Evolutionary conservation across 1,140 invertebrate species (phyloP), one percentile per base, ranked within the genome.

Genomic region (Drosophila rhopaloa): DNA sequence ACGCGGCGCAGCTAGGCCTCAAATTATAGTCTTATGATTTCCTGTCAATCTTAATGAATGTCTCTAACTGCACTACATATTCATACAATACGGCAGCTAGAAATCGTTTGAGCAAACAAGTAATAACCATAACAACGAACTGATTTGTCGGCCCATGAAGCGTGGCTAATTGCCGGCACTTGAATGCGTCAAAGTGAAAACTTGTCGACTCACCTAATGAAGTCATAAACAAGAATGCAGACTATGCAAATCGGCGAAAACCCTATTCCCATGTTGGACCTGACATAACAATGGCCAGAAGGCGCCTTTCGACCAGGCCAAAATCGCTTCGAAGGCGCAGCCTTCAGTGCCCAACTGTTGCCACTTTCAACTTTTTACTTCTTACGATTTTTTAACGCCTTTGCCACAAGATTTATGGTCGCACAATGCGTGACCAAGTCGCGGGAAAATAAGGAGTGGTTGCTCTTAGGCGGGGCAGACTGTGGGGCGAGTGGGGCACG

Each of bases 351-450:
- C 29, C 29, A 32, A 32, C 29, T 57, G 43, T 72, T 72, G 73
- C 50, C 80, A 71, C 70, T 62, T 67, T 67, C 32, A 40, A 27
- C 32, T 68, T 40, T 71, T 58, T 27, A 38, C 65, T 48, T 80
- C 77, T 79, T 82, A 73, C 62, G 60, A 77, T 75, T 89, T 89
- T 89, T 88, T 84, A 88, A 84, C 84, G 84, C 85, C 80, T 88
- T 62, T 58, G 53, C 61, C 29, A 10, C 14, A 75, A 80, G 84
- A 88, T 84, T 89, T 84, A 89, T 78, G 74, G 70, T 57, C 48
- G 63, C 77, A 76, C 61, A 88, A 76, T 83, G 83, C 83, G 83
- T 88, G 80, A 83, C 79, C 81, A 79, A 78, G 48, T 76, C 59
- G 79, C 76, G 55, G 81, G 44, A 67, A 58, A 58, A 56, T 8